phyloP scores from a whole-genome alignment of 2,113 vertebrate genomes.

The Lepisosteus oculatus region DNA sequence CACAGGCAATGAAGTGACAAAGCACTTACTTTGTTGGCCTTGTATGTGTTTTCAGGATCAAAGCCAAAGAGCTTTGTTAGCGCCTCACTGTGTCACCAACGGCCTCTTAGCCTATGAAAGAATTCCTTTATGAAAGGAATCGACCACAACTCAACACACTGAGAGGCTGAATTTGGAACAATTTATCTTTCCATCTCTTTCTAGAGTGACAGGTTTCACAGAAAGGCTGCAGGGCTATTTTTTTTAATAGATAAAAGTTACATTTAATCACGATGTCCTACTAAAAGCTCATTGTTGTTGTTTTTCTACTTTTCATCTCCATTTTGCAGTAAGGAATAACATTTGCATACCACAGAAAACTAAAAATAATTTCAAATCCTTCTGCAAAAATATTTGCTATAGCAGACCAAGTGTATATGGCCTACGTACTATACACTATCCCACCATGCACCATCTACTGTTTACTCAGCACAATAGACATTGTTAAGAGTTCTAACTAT shows the following conservation, averaged over 20 bases:
- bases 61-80: conserved; percentile 60
- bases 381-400: conserved; percentile 3
- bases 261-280: conserved; percentile 3
- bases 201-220: conserved; percentile 6
- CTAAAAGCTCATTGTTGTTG: conserved; percentile 15
- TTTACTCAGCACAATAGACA: conserved; percentile 11
- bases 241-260: too few relatives aligned
- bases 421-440: conserved; percentile 6
- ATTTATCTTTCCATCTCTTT: conserved; percentile 54
- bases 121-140: conserved; percentile 55
- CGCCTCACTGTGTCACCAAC: conserved; percentile 53
- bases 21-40: conserved; percentile 53
- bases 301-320: conserved; percentile 16
- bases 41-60: conserved; percentile 63
- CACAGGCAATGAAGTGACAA: conserved; percentile 44
- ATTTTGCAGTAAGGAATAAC: not conserved
- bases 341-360: too few relatives aligned
- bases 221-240: too few relatives aligned
- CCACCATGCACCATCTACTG: not conserved
- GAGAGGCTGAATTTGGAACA: conserved; percentile 48
- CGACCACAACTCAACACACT: conserved; percentile 50
- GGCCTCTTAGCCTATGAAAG: conserved; percentile 66
- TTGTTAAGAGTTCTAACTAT: not conserved
- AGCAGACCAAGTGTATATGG: conserved; percentile 3
- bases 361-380: conserved; percentile 11